These are phyloP conservation scores for Corbicula japonica DNA, from an alignment of 2,888 invertebrate species.

Conservation along the genomic window DNA sequence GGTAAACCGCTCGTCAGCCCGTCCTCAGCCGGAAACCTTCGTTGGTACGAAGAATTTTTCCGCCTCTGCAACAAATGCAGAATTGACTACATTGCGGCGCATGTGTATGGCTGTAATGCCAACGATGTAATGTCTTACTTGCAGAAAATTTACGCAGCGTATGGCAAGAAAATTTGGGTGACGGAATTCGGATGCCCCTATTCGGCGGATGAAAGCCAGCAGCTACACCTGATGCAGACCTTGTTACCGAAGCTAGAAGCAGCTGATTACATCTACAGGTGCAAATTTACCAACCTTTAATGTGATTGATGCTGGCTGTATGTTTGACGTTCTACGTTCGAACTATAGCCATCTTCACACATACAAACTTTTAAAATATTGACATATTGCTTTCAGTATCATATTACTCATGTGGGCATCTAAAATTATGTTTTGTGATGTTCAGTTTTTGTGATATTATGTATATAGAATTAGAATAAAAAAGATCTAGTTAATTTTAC, in stretches of 20 bases:
- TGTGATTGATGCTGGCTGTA: too few relatives aligned
- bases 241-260: constrained; percentile 96
- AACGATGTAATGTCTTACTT: constrained; percentile 36
- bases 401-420: background rate
- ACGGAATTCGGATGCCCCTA: constrained; percentile 67
- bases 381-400: background rate
- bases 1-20: constrained; percentile 66
- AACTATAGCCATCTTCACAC: background rate
- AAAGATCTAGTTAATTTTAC: too few relatives aligned
- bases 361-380: background rate
- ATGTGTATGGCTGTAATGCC: constrained; percentile 51
- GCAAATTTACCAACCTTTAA: too few relatives aligned
- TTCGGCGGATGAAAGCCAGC: constrained; percentile 26
- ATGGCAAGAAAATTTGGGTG: constrained; percentile 60
- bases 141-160: constrained; percentile 34
- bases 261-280: constrained; percentile 88
- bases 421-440: background rate
- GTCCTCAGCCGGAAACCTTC: constrained; percentile 57
- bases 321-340: too few relatives aligned
- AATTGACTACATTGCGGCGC: constrained; percentile 72
- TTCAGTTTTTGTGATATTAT: background rate
- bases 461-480: too few relatives aligned
- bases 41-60: constrained; percentile 72
- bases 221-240: constrained; percentile 87
- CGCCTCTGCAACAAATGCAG: constrained; percentile 64